These are phyloP conservation scores for Agrenia bidenticulata DNA, from an alignment of 2,888 invertebrate species.

Conservation along the genomic window DNA sequence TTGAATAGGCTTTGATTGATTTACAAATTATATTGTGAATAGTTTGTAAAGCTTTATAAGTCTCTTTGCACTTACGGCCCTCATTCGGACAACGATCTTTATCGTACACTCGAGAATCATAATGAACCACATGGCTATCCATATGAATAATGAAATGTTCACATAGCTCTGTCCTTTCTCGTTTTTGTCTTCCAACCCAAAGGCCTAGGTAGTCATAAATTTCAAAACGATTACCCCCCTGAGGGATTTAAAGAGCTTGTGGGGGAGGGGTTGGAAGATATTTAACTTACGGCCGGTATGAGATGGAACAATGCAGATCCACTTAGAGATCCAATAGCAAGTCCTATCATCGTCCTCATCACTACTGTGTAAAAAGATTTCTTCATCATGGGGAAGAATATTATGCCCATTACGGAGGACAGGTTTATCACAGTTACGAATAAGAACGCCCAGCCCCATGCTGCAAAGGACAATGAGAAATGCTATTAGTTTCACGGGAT, in stretches of 20 bases:
- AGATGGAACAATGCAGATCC: slow-evolving; percentile 62
- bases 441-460: slow-evolving; percentile 64
- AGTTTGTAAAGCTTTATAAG: background rate
- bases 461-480: slow-evolving; percentile 51
- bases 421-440: slow-evolving; percentile 65
- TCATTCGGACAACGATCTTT: slow-evolving; percentile 58
- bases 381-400: slow-evolving; percentile 63
- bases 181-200: slow-evolving; percentile 53
- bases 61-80: slow-evolving; percentile 24
- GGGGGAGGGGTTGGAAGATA: too few species aligned
- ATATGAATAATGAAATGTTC: slow-evolving; percentile 58
- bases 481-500: background rate
- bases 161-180: slow-evolving; percentile 53
- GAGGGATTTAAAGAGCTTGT: too few species aligned
- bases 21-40: too few species aligned
- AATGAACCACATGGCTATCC: slow-evolving; percentile 62
- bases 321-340: slow-evolving; percentile 63
- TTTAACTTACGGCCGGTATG: slow-evolving; percentile 60
- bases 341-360: slow-evolving; percentile 61
- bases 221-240: too few species aligned
- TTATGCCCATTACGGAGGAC: slow-evolving; percentile 63
- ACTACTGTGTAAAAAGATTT: slow-evolving; percentile 60
- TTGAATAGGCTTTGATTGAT: too few species aligned
- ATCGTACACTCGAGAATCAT: slow-evolving; percentile 62
- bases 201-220: slow-evolving; percentile 54